Evolutionary conservation across 2,113 vertebrate species (phyloP), one percentile per base, ranked within the genome.

Genomic region (Dinomys branickii): DNA sequence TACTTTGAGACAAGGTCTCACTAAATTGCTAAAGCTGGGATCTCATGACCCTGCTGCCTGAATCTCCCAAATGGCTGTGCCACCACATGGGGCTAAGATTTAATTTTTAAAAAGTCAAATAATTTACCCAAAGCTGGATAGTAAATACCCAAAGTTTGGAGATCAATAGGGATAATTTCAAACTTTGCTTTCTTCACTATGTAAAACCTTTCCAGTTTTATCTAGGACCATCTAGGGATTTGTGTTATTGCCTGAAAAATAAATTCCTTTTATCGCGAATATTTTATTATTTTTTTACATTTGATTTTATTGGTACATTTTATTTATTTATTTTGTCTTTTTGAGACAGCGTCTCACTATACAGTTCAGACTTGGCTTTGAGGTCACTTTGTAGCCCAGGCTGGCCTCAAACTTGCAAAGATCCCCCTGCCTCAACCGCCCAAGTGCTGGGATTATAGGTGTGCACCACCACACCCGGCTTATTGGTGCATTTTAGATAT

Each of bases 71-170:
- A 8, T 52, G 28, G 28, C 30, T 30, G 13, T 30, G 73, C 35
- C 26, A 52, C 47, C 17, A 80, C 44, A 52, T 5, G 8, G 24
- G 75, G 30, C 75, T 52, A 16, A 78, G 30, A 78, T 33, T 78
- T 75, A 52, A 17, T 78, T 78, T 50, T 78, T 80, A 9, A 30
- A 47, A 47, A 47, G 11, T 77, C 44, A 47, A 47, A 77, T 77
- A 47, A 93, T 85, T 85, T 95, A 92, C 52, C 33, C 30, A 95
- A 83, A 95, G 91, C n/a, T 35, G 73, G 63, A 85, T 24, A 84
- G 35, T 80, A 95, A 94, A 91, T 81, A 59, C 13, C 33, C 22
- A 94, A 73, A 91, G 13, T 87, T 95, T 38, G 5, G 22, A 94
- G 47, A 50, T 9, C 58, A 92, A 93, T 56, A 28, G 33, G 77